These are phyloP conservation scores for Carposina sasakii DNA, from an alignment of 1,140 invertebrate genomes.

Conservation along the genomic window DNA sequence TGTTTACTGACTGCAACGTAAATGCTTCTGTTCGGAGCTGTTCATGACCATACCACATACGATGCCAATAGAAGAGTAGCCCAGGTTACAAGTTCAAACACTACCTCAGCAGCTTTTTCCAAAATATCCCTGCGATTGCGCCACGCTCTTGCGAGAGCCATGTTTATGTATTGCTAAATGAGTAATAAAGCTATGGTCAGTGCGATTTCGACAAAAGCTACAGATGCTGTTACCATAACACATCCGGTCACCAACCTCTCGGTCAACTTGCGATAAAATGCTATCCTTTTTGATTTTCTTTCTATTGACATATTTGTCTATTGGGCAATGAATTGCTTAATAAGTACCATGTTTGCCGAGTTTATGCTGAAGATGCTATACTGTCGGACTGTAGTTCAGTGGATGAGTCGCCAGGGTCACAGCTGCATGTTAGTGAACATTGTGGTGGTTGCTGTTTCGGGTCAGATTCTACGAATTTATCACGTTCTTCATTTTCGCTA, in stretches of 20 bases:
- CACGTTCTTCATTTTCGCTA: too few relatives aligned
- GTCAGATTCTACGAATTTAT: too few relatives aligned
- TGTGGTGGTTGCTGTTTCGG: too few relatives aligned
- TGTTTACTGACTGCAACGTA: too few relatives aligned
- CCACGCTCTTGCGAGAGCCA: conserved; percentile 39
- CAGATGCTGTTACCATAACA: conserved; percentile 38
- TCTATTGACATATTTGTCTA: too few relatives aligned
- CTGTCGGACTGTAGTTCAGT: too few relatives aligned
- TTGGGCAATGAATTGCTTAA: too few relatives aligned
- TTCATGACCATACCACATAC: conserved; percentile 24
- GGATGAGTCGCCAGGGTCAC: too few relatives aligned
- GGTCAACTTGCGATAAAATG: conserved; percentile 31
- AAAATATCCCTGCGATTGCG: conserved; percentile 28
- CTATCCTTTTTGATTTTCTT: conserved; percentile 36
- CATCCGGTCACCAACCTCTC: conserved; percentile 42
- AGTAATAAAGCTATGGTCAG: conserved; percentile 36
- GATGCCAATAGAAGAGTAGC: conserved; percentile 33
- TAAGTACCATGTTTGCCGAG: too few relatives aligned
- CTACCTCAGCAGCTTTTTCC: conserved; percentile 20
- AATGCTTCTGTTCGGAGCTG: too few relatives aligned
- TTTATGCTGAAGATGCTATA: too few relatives aligned
- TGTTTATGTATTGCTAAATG: conserved; percentile 22
- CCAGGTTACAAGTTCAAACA: conserved; percentile 35
- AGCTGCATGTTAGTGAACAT: conserved; percentile 38
- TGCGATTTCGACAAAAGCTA: conserved; percentile 41